Percentiles rank a stretch among this genome's conserved stretches.
Conservation (phyloP, 1,140 invertebrate species). For the Drosophila dunni region DNA sequence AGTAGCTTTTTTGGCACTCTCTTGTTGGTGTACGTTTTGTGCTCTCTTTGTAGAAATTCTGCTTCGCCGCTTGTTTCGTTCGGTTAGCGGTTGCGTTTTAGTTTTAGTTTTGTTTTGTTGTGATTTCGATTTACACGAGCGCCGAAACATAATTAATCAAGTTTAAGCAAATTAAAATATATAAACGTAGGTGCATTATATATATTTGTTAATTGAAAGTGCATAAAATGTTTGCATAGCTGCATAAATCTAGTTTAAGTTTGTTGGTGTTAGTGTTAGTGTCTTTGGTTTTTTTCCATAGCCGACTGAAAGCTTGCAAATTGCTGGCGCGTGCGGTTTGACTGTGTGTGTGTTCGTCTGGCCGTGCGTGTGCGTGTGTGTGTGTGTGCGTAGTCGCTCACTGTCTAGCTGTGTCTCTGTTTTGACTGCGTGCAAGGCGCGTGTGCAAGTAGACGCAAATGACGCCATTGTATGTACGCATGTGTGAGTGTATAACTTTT, state of each 20-base stretch:
- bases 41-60: neutral
- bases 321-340: conserved; percentile 36
- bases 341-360: neutral
- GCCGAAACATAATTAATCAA: neutral
- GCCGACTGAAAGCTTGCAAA: conserved; percentile 30
- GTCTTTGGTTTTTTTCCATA: conserved; percentile 40
- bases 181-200: conserved; percentile 12
- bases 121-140: conserved; percentile 21
- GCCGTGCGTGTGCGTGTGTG: neutral
- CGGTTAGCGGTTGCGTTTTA: conserved; percentile 11
- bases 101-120: conserved; percentile 48
- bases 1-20: conserved; percentile 18
- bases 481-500: conserved; percentile 4
- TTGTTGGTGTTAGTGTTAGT: conserved; percentile 6
- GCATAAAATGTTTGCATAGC: conserved; percentile 2
- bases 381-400: conserved; percentile 16
- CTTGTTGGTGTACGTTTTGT: neutral
- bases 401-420: conserved; percentile 12
- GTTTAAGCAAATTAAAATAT: neutral
- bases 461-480: conserved; percentile 12
- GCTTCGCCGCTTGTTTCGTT: neutral
- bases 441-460: conserved; percentile 21
- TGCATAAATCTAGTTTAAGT: neutral
- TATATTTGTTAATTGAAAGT: conserved; percentile 2
- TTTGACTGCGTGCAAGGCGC: conserved; percentile 21